Base-by-base conservation (phyloP, 92 coral and sea anemone species). In the Parazoanthus darwini region DNA sequence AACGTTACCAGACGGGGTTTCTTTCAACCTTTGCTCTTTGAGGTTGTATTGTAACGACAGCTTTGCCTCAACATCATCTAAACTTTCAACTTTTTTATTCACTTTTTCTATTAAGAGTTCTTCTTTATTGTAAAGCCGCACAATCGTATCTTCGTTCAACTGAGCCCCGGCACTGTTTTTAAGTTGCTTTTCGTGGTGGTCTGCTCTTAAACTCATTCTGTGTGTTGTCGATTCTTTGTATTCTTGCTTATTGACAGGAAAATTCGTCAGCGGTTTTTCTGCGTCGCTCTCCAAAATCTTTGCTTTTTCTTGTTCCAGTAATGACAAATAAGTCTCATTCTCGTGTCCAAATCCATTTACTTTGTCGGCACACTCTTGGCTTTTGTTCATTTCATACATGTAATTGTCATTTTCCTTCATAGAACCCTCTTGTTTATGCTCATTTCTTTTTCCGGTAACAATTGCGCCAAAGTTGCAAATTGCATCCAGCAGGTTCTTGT, bases 391-490 rank as follows among this genome's bases (percentile, higher is more conserved):
- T 37, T 46, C 65, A 83, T 23, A n/a, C n/a, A n/a, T n/a, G n/a
- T n/a, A 26, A 68, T 10, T 43, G 65, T 13, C 35, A 20, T 25
- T 83, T 48, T 67, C 59, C 74, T 70, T 66, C 78, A 10, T 16
- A 18, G 36, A 46, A 83, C 38, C 29, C 46, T 42, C 86, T 67
- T 29, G 63, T 16, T 15, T 11, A 8, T 68, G 44, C 26, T 70
- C 66, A 5, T 66, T 44, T 6, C 39, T 42, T 83, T 26, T 71
- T 20, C 74, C 63, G 5, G 86, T 83, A 11, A 83, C 43, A 83
- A 83, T 44, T 42, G 78, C 86, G 11, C 77, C 77, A 43, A 83
- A 83, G 33, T 83, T 83, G 66, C 86, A 83, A 43, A 83, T 83
- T 16, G 65, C 77, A 11, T 83, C 59, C 13, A 83, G 59, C 6